A percentile compares a stretch with the other conserved stretches of the same genome.
Evolutionary conservation across 2,797 vertebrate species (phyloP).

Genomic region (Gallinago solitaria): DNA sequence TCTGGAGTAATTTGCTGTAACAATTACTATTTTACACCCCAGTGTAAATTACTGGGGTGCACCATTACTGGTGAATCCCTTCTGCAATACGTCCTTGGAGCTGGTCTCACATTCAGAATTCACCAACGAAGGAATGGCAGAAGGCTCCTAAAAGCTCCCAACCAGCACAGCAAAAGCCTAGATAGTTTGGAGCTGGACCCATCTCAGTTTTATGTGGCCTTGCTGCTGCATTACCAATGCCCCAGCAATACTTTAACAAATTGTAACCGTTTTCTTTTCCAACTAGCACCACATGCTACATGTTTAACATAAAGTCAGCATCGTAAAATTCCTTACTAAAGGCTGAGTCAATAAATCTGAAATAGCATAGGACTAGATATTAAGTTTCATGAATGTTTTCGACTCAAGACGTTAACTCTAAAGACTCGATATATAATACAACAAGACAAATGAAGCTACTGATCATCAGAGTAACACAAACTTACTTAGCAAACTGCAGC

Average conservation of each 20-base stretch:
- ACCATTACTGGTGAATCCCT: slow-evolving; percentile 8
- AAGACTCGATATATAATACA: not conserved
- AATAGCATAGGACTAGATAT: not conserved
- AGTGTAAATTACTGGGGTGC: not conserved
- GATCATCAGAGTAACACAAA: not conserved
- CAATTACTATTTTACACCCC: not conserved
- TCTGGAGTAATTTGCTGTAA: not conserved
- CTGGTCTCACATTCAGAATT: not conserved
- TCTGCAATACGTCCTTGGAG: not conserved
- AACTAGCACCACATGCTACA: not conserved
- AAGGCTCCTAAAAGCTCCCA: not conserved
- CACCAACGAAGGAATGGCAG: not conserved
- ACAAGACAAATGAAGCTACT: not conserved
- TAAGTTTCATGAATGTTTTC: not conserved
- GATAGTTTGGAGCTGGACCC: not conserved
- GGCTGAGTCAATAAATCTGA: not conserved
- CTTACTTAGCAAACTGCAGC: not conserved
- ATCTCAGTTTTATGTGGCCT: not conserved
- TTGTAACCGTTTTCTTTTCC: not conserved
- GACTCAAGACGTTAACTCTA: not conserved
- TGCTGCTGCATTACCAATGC: not conserved
- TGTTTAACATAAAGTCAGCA: not conserved
- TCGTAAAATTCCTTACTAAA: not conserved
- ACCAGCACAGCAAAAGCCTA: not conserved
- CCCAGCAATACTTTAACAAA: not conserved